Evolutionary conservation across 2,797 vertebrate species (phyloP), one percentile per base, ranked within the genome.

Genomic region (Discoglossus pictus): DNA sequence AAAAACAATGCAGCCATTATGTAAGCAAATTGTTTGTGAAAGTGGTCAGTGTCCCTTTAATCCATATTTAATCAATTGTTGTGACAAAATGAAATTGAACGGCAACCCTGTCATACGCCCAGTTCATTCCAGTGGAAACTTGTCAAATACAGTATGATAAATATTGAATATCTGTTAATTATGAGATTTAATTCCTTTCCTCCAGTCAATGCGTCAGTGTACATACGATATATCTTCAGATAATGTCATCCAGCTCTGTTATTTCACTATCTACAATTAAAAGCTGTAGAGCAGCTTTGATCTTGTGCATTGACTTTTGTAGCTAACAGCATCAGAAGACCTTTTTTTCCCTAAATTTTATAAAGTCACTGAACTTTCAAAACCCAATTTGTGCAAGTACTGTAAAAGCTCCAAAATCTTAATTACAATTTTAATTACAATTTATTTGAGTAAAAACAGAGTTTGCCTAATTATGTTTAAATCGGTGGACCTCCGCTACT

Each of bases 361-460:
- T 23, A 40, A 47, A 56, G 42, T 63, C 59, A 23, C 43, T 56
- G 46, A 70, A 70, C 67, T 63, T 56, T 40, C 59, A 56, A 46
- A 70, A 62, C 42, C 53, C 67, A 62, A 63, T 70, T 56, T 70
- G 52, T 63, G 60, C 51, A 48, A 48, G 51, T 21, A 16, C 43
- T 47, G 60, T 55, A 39, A 56, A 48, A 70, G 67, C 67, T 20
- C 36, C 21, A 47, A 48, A 46, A 55, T 63, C 51, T 48, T 70
- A 70, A 70, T 70, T 70, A 56, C 42, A 56, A 56, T 70, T 63
- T 70, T 70, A 70, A 70, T 70, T 70, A 70, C 24, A 56, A 48
- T 63, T 70, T 56, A 40, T 62, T 47, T 48, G 42, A 55, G 39
- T 18, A 56, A 47, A 44, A 31, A 42, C 48, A 43, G 17, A 10